Percentiles rank a stretch among this genome's conserved stretches.
Conservation (phyloP, 1,140 invertebrate species). For the Callitettix versicolor region DNA sequence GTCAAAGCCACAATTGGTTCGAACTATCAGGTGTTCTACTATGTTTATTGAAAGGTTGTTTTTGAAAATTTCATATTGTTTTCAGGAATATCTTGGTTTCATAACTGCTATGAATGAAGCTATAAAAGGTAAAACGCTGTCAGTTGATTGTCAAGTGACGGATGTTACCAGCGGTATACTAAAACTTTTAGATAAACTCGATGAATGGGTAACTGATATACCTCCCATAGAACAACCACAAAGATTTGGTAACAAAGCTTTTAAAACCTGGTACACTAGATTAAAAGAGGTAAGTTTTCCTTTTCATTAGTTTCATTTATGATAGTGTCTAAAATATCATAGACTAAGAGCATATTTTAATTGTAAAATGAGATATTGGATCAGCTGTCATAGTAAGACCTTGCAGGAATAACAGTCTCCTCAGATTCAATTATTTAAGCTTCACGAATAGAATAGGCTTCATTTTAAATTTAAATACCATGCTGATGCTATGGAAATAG, state of each 20-base stretch:
- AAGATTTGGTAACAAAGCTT: conserved; percentile 93
- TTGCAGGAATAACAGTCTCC: no score
- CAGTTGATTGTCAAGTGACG: conserved; percentile 50
- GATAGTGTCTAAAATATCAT: no score
- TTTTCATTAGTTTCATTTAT: no score
- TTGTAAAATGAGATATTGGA: no score
- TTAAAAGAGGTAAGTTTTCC: conserved; percentile 72
- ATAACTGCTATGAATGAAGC: conserved; percentile 75
- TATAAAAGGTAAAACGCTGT: conserved; percentile 65
- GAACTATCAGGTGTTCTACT: neutral
- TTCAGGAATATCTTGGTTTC: conserved; percentile 70
- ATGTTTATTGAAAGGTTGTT: neutral
- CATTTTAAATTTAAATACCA: no score
- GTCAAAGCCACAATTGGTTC: neutral
- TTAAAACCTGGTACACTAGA: conserved; percentile 70
- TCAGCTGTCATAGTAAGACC: no score
- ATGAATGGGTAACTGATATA: conserved; percentile 67
- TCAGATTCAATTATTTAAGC: no score
- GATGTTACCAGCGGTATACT: conserved; percentile 50
- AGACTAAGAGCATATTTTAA: no score
- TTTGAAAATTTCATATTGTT: no score
- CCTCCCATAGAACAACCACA: conserved; percentile 89
- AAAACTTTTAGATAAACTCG: conserved; percentile 59
- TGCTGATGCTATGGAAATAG: no score
- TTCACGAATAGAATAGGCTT: no score